Evolutionary conservation across 2,113 vertebrate species (phyloP).

Genomic region (Triplophysa dalaica): DNA sequence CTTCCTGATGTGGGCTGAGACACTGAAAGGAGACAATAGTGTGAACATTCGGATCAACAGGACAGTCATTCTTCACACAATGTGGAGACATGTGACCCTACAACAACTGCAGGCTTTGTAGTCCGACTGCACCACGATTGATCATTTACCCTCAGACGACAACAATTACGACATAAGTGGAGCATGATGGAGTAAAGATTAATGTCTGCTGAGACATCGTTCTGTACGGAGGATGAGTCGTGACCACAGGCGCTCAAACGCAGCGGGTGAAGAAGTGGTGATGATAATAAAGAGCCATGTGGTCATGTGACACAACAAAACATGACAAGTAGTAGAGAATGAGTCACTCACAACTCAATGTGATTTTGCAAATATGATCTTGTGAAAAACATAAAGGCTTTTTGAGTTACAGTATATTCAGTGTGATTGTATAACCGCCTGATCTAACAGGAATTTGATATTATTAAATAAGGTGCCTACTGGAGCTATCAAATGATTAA

Average conservation of each 20-base stretch:
- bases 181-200: slow-evolving; percentile 62
- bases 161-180: slow-evolving; percentile 58
- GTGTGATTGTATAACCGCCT: no score
- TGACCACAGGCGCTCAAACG: slow-evolving; percentile 23
- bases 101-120: slow-evolving; percentile 60
- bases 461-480: no score
- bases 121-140: slow-evolving; percentile 30
- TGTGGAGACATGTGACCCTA: slow-evolving; percentile 40
- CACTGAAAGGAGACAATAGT: background rate
- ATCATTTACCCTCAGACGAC: slow-evolving; percentile 52
- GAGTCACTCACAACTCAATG: slow-evolving; percentile 10
- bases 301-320: slow-evolving; percentile 25
- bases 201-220: slow-evolving; percentile 58
- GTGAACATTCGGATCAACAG: background rate
- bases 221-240: slow-evolving; percentile 40
- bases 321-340: background rate
- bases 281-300: background rate
- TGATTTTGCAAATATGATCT: background rate
- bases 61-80: slow-evolving; percentile 42
- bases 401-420: no score
- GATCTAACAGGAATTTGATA: no score
- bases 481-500: no score
- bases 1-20: slow-evolving; percentile 8
- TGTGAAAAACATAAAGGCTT: no score
- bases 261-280: background rate